phyloP scores from a whole-genome alignment of 2,888 invertebrate genomes.

The Zaprionus obscuricornis region DNA sequence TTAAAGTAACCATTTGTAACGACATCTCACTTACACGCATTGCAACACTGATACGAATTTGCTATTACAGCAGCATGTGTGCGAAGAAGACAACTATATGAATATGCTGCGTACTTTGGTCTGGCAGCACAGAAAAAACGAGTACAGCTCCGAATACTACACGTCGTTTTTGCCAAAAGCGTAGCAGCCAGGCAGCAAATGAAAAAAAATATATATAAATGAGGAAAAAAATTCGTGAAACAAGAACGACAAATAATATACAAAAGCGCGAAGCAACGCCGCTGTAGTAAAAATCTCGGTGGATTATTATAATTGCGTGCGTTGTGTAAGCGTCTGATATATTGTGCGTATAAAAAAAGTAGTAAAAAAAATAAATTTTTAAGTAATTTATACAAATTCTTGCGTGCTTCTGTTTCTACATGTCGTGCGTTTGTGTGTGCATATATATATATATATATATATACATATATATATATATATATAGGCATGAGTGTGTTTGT shows the following conservation, averaged over 20 bases:
- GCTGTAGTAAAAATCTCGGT: slow-evolving; percentile 55
- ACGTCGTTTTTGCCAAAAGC: slow-evolving; percentile 77
- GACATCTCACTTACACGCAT: slow-evolving; percentile 59
- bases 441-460: slow-evolving; percentile 24
- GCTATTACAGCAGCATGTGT: slow-evolving; percentile 33
- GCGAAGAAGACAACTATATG: slow-evolving; percentile 42
- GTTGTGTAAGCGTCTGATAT: slow-evolving; percentile 39
- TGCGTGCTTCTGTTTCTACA: slow-evolving; percentile 61
- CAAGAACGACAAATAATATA: slow-evolving; percentile 58
- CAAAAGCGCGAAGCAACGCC: slow-evolving; percentile 63
- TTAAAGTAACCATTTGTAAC: slow-evolving; percentile 45
- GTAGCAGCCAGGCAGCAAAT: slow-evolving; percentile 66
- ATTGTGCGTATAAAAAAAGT: slow-evolving; percentile 59
- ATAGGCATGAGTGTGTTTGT: slow-evolving; percentile 30
- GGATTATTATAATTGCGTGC: slow-evolving; percentile 44
- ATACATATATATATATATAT: slow-evolving; percentile 8
- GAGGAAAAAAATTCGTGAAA: slow-evolving; percentile 66
- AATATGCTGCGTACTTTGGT: slow-evolving; percentile 64
- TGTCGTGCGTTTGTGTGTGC: slow-evolving; percentile 35
- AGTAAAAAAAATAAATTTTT: slow-evolving; percentile 54
- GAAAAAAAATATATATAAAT: slow-evolving; percentile 70
- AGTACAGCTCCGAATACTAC: slow-evolving; percentile 77
- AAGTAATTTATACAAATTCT: slow-evolving; percentile 66
- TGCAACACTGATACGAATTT: slow-evolving; percentile 39
- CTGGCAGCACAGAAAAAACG: slow-evolving; percentile 70